phyloP scores from a whole-genome alignment of 2,888 invertebrate species.

The Ametastegia equiseti region DNA sequence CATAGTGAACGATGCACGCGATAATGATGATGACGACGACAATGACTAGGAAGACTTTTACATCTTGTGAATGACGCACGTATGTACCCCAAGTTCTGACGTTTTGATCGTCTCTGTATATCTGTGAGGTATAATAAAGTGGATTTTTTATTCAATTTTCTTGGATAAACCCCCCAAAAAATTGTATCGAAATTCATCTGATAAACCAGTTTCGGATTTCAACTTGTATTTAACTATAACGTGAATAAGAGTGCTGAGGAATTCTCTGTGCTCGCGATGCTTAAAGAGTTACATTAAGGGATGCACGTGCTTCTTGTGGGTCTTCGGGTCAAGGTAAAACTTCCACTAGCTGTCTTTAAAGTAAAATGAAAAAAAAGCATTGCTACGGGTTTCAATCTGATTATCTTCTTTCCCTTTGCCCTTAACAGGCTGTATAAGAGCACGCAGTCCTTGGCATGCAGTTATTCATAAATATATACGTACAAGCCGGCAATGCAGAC shows the following conservation, averaged over 20 bases:
- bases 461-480: not conserved
- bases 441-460: constrained; percentile 17
- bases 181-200: not conserved
- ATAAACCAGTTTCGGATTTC: not conserved
- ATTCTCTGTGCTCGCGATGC: not conserved
- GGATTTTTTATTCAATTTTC: no score
- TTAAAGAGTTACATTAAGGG: constrained; percentile 34
- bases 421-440: not conserved
- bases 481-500: no score
- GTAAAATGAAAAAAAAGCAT: constrained; percentile 33
- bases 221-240: not conserved
- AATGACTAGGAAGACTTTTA: not conserved
- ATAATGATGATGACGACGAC: not conserved
- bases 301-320: constrained; percentile 36
- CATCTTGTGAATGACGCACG: not conserved
- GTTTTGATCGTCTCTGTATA: no score
- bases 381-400: constrained; percentile 42
- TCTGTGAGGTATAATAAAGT: no score
- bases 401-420: constrained; percentile 37
- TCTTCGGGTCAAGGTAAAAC: constrained; percentile 47
- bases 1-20: not conserved
- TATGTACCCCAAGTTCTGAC: not conserved
- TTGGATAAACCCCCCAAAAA: no score
- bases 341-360: constrained; percentile 24
- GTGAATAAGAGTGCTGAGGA: not conserved